These are phyloP conservation scores for Perizoma affinitatum DNA, from an alignment of 2,888 invertebrate genomes.

Conservation along the genomic window DNA sequence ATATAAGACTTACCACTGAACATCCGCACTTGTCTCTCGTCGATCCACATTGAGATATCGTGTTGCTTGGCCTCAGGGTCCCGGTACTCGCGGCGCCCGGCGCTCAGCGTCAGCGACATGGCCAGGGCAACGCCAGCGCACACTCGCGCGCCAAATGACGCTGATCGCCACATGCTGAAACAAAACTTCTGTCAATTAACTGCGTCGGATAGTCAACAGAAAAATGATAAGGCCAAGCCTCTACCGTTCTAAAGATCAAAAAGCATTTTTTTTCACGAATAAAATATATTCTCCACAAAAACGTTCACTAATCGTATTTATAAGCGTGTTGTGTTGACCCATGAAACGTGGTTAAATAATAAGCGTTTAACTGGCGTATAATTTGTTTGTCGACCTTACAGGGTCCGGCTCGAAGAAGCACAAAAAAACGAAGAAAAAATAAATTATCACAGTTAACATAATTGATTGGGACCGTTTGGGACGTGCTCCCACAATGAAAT, in stretches of 20 bases:
- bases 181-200: too few relatives aligned
- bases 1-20: constrained; percentile 87
- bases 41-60: constrained; percentile 94
- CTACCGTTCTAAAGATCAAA: too few relatives aligned
- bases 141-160: constrained; percentile 67
- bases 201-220: too few relatives aligned
- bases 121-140: constrained; percentile 71
- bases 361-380: constrained; percentile 73
- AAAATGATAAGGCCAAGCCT: too few relatives aligned
- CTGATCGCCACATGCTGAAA: constrained; percentile 69
- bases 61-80: constrained; percentile 62
- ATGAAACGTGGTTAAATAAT: constrained; percentile 54
- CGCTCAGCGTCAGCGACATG: constrained; percentile 68
- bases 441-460: constrained; percentile 82
- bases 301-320: background rate
- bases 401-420: constrained; percentile 48
- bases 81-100: constrained; percentile 70
- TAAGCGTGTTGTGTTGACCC: constrained; percentile 36
- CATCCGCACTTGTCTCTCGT: constrained; percentile 95
- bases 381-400: constrained; percentile 72
- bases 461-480: constrained; percentile 78
- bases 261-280: too few relatives aligned
- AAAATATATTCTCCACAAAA: too few relatives aligned
- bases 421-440: constrained; percentile 49
- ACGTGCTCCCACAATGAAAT: constrained; percentile 75